These are phyloP conservation scores for Ataeniobius toweri DNA, from an alignment of 2,797 vertebrate species.

Conservation along the genomic window DNA sequence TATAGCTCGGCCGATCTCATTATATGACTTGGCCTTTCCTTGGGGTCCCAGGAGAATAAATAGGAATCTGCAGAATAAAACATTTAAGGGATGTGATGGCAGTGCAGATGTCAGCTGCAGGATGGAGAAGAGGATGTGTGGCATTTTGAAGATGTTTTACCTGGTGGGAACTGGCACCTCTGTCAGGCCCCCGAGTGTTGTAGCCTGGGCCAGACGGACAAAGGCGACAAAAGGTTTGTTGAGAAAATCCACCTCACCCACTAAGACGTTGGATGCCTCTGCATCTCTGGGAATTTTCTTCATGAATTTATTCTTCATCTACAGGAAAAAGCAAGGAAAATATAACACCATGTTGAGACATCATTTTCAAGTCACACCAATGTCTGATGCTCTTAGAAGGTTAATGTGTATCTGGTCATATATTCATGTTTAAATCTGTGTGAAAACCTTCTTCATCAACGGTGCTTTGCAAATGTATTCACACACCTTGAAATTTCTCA, in stretches of 20 bases:
- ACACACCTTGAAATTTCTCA: background rate
- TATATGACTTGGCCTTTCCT: conserved; percentile 97
- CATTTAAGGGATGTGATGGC: conserved; percentile 3
- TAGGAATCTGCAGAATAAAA: conserved; percentile 74
- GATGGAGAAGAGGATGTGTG: background rate
- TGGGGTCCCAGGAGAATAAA: conserved; percentile 82
- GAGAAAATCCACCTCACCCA: conserved; percentile 96
- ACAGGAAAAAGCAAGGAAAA: conserved; percentile 4
- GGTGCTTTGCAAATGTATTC: background rate
- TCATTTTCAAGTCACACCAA: background rate
- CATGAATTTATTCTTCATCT: conserved; percentile 98
- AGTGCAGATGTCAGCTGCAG: background rate
- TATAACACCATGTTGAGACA: background rate
- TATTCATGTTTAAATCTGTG: conserved; percentile 3
- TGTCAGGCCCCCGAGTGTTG: conserved; percentile 91
- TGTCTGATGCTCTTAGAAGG: background rate
- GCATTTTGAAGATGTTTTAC: conserved; percentile 65
- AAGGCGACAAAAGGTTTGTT: conserved; percentile 96
- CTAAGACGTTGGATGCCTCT: conserved; percentile 94
- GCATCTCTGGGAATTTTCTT: conserved; percentile 98
- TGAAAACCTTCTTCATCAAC: background rate
- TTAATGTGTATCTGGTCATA: background rate
- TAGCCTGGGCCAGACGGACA: conserved; percentile 89
- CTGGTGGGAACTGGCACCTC: conserved; percentile 97
- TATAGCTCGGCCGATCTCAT: conserved; percentile 96